Conservation (phyloP, 2,888 invertebrate species). For the Microplitis deprimator region DNA sequence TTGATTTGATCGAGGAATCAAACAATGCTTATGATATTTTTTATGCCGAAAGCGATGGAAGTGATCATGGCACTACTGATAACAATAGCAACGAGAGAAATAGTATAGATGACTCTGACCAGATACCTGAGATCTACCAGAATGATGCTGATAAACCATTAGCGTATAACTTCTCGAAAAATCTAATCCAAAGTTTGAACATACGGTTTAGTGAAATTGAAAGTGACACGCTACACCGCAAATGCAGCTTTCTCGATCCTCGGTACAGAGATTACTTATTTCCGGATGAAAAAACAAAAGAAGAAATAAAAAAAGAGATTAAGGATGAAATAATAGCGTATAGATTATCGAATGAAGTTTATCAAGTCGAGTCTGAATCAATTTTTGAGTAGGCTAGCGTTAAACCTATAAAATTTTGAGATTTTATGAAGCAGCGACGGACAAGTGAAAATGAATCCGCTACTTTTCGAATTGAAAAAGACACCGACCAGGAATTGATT, state of each 20-base stretch:
- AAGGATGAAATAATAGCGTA: constrained; percentile 2
- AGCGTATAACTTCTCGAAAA: constrained; percentile 2
- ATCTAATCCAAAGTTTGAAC: constrained; percentile 9
- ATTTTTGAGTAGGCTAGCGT: neutral
- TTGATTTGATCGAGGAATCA: no score
- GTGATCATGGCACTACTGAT: no score
- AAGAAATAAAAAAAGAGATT: constrained; percentile 2
- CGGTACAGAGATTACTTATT: constrained; percentile 26
- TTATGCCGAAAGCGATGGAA: no score
- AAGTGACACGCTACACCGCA: constrained; percentile 9
- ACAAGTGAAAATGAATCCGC: constrained; percentile 4
- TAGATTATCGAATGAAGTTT: neutral
- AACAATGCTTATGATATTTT: no score
- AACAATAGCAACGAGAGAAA: no score
- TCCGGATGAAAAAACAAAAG: neutral
- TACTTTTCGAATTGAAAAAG: constrained; percentile 3
- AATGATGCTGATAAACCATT: neutral
- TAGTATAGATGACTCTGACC: no score
- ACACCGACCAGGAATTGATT: constrained; percentile 21
- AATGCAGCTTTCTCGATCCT: constrained; percentile 30
- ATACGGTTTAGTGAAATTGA: constrained; percentile 22
- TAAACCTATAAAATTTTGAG: constrained; percentile 18
- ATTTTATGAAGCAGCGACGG: constrained; percentile 19
- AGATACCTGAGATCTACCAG: no score
- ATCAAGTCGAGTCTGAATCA: neutral